A percentile compares a stretch with the other conserved stretches of the same genome.
Evolutionary conservation across 2,113 vertebrate species (phyloP).

Genomic region (Lontra canadensis): DNA sequence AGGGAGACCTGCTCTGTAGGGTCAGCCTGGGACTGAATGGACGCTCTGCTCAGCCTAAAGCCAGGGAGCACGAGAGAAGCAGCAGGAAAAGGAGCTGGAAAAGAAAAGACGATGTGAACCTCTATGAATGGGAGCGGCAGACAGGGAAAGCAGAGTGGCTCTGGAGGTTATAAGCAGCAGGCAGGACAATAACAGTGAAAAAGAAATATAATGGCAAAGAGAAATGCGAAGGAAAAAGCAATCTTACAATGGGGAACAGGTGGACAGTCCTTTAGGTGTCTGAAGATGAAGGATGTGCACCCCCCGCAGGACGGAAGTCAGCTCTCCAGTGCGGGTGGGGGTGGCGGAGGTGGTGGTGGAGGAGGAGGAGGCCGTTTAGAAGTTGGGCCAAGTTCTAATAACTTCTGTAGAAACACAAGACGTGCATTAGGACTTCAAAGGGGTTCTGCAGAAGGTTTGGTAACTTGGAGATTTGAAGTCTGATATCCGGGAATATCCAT

Average conservation of each 20-base stretch:
- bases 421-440: background rate
- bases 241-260: background rate
- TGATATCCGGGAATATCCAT: background rate
- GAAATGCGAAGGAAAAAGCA: background rate
- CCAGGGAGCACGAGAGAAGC: background rate
- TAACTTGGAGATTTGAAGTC: background rate
- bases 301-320: background rate
- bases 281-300: background rate
- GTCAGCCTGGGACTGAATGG: background rate
- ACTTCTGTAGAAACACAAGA: background rate
- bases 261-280: background rate
- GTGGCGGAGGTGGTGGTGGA: background rate
- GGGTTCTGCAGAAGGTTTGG: background rate
- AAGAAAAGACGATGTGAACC: background rate
- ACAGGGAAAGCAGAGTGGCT: background rate
- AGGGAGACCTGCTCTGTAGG: accelerated
- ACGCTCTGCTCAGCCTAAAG: background rate
- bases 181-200: background rate
- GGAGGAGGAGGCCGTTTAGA: background rate
- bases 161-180: background rate
- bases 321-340: background rate
- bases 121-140: background rate
- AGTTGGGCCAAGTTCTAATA: background rate
- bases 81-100: background rate
- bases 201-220: background rate